Evolutionary conservation across 2,797 vertebrate species (phyloP), one percentile per base, ranked within the genome.

Genomic region (Hippopotamyrus pictus): DNA sequence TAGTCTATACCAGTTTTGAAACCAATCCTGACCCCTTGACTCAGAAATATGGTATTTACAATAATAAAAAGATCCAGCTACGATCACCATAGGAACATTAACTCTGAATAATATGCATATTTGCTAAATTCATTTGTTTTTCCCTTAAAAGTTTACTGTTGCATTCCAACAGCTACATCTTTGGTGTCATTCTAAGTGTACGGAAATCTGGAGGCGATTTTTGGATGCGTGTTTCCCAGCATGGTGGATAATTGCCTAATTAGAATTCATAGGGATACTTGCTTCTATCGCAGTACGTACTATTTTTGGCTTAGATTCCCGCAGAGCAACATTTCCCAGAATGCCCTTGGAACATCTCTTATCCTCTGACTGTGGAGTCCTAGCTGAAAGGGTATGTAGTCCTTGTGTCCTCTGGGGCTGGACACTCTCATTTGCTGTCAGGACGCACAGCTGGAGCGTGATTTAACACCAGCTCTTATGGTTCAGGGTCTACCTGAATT

Each of bases 171-270:
- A 69, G 29, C 17, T 51, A 29, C 50, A 87, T 53, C 14, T 89
- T 17, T 79, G 50, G 25, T 48, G 19, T 29, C 17, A 50, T 53
- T 79, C 50, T 53, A 57, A 37, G 41, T 84, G 57, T 33, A 57
- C 17, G 37, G 79, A 57, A 44, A 89, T 54, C 59, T n/a, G n/a
- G 53, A 62, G 54, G 14, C 79, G 53, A 89, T 87, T 73, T 73
- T 46, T 69, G 11, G 17, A n/a, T 11, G 5, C 17, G 19, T 69
- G 50, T 88, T n/a, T 53, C 41, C 44, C 69, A 50, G 54, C 22
- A 51, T 90, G 44, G 5, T 88, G 54, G 53, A 84, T 88, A 82
- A 82, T 88, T 62, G n/a, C 54, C 44, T 88, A 76, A 90, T 88
- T 88, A 25, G 79, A 62, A 90, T 90, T 83, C 87, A 85, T 65